These are phyloP conservation scores for Danio kyathit DNA, from an alignment of 2,797 vertebrate genomes.

Conservation along the genomic window DNA sequence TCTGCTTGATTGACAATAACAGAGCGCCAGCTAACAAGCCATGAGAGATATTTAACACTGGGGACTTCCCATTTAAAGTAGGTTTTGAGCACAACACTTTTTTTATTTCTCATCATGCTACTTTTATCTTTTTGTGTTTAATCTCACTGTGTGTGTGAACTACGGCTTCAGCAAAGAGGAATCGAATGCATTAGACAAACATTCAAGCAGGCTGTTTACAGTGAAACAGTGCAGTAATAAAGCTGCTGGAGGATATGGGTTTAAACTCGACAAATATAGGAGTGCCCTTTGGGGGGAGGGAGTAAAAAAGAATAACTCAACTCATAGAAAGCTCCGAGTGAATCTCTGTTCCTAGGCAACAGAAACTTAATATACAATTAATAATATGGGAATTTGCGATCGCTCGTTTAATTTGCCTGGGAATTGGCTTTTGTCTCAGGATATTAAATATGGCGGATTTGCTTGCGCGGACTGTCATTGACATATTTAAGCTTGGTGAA, in stretches of 20 bases:
- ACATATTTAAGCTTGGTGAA: conserved; percentile 58
- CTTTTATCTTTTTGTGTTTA: too few relatives aligned
- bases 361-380: conserved; percentile 79
- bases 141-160: neutral
- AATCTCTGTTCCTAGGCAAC: conserved; percentile 81
- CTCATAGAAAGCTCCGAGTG: conserved; percentile 61
- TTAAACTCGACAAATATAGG: conserved; percentile 78
- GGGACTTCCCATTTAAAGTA: conserved; percentile 77
- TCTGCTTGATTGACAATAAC: conserved; percentile 62
- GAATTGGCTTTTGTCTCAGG: conserved; percentile 64
- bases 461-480: conserved; percentile 46
- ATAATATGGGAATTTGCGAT: conserved; percentile 78
- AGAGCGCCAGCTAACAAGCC: conserved; percentile 27
- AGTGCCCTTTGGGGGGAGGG: conserved; percentile 64
- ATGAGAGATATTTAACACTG: conserved; percentile 46
- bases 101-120: conserved; percentile 64
- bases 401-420: conserved; percentile 70
- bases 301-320: conserved; percentile 56
- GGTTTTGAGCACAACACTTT: conserved; percentile 73
- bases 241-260: conserved; percentile 71
- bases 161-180: conserved; percentile 65
- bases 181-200: conserved; percentile 77
- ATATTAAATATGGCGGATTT: conserved; percentile 66
- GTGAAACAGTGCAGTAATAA: conserved; percentile 66
- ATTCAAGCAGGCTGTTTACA: conserved; percentile 73